phyloP scores from a whole-genome alignment of 2,113 vertebrate genomes.

The Psettodes erumei region DNA sequence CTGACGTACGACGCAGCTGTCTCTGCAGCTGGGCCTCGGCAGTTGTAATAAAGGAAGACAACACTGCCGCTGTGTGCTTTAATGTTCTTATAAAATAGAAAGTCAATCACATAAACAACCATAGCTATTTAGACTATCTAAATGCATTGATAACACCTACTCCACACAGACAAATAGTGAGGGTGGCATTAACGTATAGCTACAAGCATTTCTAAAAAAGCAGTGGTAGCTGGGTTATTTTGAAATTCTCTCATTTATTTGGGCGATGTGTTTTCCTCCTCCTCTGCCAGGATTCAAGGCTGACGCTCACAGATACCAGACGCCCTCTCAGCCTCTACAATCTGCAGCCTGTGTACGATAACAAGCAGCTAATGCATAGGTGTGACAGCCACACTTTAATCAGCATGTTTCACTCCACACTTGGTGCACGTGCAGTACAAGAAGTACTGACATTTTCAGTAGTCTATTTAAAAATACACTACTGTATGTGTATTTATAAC shows the following conservation, averaged over 20 bases:
- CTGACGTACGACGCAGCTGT: conserved; percentile 57
- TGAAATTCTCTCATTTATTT: neutral
- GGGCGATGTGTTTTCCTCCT: neutral
- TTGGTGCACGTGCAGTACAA: neutral
- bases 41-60: conserved; percentile 47
- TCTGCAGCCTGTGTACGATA: conserved; percentile 1
- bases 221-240: neutral
- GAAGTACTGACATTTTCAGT: neutral
- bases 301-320: conserved; percentile 4
- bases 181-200: neutral
- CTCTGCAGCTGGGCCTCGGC: conserved; percentile 60
- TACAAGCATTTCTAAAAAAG: neutral
- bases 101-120: conserved; percentile 58
- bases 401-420: conserved; percentile 5
- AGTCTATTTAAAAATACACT: neutral
- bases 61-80: conserved; percentile 23
- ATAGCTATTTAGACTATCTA: conserved; percentile 12
- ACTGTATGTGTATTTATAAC: neutral
- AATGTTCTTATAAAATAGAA: conserved; percentile 28
- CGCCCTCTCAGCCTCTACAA: neutral
- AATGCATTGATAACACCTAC: neutral
- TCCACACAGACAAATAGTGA: neutral
- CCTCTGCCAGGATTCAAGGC: conserved; percentile 27
- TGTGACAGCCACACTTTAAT: conserved; percentile 28
- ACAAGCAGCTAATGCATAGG: conserved; percentile 30